Evolutionary conservation across 2,888 invertebrate species (phyloP), one percentile per base, ranked within the genome.

Genomic region (Cryptosula pallasiana): DNA sequence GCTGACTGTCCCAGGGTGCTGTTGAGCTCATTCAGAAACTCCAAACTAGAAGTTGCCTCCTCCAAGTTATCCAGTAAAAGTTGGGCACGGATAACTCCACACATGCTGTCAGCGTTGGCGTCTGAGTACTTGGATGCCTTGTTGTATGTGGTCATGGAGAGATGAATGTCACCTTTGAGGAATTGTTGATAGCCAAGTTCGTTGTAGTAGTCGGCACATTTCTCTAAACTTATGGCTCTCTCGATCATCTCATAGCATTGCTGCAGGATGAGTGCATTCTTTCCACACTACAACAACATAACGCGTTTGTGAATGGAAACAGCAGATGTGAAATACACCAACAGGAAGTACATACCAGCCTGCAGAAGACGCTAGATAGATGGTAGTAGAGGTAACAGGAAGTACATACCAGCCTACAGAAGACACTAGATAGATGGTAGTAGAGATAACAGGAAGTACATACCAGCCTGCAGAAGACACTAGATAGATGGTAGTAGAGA

Each of bases 151-250:
- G 27, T 34, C 63, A 63, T 63, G 16, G 63, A 63, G 9, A 20
- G 25, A 63, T 63, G 63, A 13, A 63, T 32, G 63, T 63, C 63
- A 29, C 63, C 63, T 32, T 91, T 88, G 71, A 93, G 85, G 35
- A 92, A 86, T 77, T 90, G 89, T 78, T 95, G 90, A 81, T 91
- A 90, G 0, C 94, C 96, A 55, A 94, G 87, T 83, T 95, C 94
- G 69, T 91, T 90, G 78, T 93, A 87, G 78, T 90, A 89, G 63
- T 90, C 90, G 0, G 90, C 88, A 69, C 88, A 88, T 0, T 89
- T 86, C 77, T 90, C 89, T 76, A 91, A 87, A 80, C 91, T 90
- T 13, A 91, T 89, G 1, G 92, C 90, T 83, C 90, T 90, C 80
- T 94, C 93, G n/a, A 90, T 89, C 84, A 92, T 89, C 80, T 89